Evolutionary conservation across 2,888 invertebrate species (phyloP).

Genomic region (Caenorhabditis sp.): DNA sequence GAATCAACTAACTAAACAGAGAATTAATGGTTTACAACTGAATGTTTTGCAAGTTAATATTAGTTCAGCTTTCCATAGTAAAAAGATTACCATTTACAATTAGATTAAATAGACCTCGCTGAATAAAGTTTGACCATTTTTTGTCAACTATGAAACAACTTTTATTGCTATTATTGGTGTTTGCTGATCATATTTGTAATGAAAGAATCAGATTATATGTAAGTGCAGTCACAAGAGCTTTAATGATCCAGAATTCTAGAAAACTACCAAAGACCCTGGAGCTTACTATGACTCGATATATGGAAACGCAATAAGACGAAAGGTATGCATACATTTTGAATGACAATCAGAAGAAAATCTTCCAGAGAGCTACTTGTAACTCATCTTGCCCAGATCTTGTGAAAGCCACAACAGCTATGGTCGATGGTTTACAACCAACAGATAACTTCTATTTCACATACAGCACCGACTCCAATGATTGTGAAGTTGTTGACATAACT

Average conservation of each 20-base stretch:
- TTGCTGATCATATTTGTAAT: neutral
- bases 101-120: neutral
- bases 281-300: neutral
- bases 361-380: constrained; percentile 30
- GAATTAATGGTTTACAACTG: constrained; percentile 14
- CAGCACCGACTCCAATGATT: constrained; percentile 18
- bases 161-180: neutral
- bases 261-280: neutral
- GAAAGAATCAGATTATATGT: neutral
- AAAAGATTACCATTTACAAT: constrained; percentile 7
- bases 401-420: constrained; percentile 22
- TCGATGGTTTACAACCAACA: constrained; percentile 12
- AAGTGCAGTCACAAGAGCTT: too few relatives aligned
- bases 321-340: neutral
- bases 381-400: constrained; percentile 17
- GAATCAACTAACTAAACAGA: neutral
- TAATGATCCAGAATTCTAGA: too few relatives aligned
- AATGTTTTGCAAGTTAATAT: constrained; percentile 25
- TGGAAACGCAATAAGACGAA: neutral
- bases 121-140: neutral
- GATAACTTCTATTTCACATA: constrained; percentile 35
- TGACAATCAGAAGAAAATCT: neutral
- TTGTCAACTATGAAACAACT: neutral
- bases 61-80: constrained; percentile 29
- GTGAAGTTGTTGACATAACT: constrained; percentile 17